phyloP scores from a whole-genome alignment of 2,113 vertebrate species.

The Halcyon malimbica region DNA sequence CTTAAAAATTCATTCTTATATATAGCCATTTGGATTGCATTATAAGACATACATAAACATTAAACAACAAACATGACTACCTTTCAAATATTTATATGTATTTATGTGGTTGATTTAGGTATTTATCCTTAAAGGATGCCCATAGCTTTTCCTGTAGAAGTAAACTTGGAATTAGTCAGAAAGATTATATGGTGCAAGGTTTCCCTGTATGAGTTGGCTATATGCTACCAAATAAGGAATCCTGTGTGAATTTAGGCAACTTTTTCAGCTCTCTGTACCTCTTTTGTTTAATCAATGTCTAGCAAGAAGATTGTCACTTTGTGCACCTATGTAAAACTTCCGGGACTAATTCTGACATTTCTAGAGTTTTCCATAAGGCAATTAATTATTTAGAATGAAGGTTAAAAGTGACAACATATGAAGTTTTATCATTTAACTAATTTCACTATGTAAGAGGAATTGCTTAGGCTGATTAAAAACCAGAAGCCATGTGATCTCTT shows the following conservation, averaged over 20 bases:
- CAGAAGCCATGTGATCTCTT: neutral
- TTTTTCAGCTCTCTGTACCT: neutral
- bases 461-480: neutral
- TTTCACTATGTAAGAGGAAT: neutral
- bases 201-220: neutral
- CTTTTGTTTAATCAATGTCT: neutral
- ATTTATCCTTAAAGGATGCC: neutral
- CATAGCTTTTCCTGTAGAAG: neutral
- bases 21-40: neutral
- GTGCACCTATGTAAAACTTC: neutral
- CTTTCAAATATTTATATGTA: neutral
- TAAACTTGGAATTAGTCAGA: neutral
- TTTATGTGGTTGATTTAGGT: neutral
- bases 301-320: neutral
- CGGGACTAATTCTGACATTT: neutral
- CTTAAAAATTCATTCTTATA: neutral
- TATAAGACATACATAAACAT: neutral
- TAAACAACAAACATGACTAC: neutral
- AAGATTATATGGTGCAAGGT: neutral
- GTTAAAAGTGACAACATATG: neutral
- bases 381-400: neutral
- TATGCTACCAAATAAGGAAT: neutral
- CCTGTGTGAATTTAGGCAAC: neutral
- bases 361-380: neutral
- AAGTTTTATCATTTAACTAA: neutral